These are phyloP conservation scores for Drosophila gunungcola DNA, from an alignment of 1,140 invertebrate genomes.

Conservation along the genomic window DNA sequence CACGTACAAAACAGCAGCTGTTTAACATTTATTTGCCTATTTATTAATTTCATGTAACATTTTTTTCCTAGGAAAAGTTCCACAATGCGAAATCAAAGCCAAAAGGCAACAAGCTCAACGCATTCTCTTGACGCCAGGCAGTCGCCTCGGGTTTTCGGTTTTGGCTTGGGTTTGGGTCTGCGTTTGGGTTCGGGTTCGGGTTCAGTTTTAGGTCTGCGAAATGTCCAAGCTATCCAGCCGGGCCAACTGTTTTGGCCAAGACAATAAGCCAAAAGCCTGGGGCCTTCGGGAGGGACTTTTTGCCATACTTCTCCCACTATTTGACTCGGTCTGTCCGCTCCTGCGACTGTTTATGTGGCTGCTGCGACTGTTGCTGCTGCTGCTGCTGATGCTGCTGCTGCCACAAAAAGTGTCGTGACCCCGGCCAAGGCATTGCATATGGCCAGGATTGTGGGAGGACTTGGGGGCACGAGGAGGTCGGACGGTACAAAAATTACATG, in stretches of 20 bases:
- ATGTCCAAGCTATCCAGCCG: slow-evolving; percentile 74
- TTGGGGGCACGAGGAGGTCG: slow-evolving; percentile 13
- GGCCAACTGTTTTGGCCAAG: slow-evolving; percentile 59
- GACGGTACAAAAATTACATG: slow-evolving; percentile 77
- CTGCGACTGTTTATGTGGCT: slow-evolving; percentile 31
- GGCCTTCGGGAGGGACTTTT: slow-evolving; percentile 62
- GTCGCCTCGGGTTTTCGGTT: slow-evolving; percentile 49
- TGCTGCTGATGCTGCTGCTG: slow-evolving; percentile 43
- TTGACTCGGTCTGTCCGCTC: slow-evolving; percentile 58
- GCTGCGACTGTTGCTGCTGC: slow-evolving; percentile 25
- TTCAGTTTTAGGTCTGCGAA: slow-evolving; percentile 50
- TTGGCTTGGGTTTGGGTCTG: slow-evolving; percentile 1
- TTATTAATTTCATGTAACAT: slow-evolving; percentile 84
- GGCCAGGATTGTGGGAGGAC: slow-evolving; percentile 58
- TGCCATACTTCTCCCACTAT: slow-evolving; percentile 83
- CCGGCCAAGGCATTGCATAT: slow-evolving; percentile 75
- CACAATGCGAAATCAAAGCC: slow-evolving; percentile 83
- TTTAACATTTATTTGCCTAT: slow-evolving; percentile 84
- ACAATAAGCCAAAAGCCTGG: slow-evolving; percentile 64
- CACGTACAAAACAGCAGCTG: slow-evolving; percentile 81
- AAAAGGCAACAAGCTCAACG: slow-evolving; percentile 78
- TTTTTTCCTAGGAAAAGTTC: slow-evolving; percentile 79
- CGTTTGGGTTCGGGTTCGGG: slow-evolving; percentile 25
- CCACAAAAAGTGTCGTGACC: slow-evolving; percentile 84
- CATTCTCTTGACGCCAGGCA: slow-evolving; percentile 83